A percentile compares a stretch with the other conserved stretches of the same genome.
phyloP scores from a whole-genome alignment of 2,888 invertebrate species.

The Oligia latruncula region DNA sequence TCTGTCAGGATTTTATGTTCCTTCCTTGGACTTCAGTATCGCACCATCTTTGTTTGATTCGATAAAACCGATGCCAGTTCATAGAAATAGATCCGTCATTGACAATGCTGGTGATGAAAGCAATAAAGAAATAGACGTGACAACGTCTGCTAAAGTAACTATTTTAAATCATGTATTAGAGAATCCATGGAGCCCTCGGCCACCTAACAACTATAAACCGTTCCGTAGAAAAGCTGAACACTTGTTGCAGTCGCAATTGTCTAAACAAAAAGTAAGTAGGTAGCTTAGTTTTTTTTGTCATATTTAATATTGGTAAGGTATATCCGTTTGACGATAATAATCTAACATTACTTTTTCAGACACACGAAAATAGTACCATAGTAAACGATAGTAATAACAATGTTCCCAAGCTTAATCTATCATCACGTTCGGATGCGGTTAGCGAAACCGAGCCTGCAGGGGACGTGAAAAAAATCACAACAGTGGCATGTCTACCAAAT shows the following conservation, averaged over 20 bases:
- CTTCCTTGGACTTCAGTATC: constrained; percentile 64
- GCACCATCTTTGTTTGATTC: constrained; percentile 56
- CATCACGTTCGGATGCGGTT: constrained; percentile 19
- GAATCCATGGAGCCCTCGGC: constrained; percentile 90
- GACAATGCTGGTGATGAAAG: constrained; percentile 18
- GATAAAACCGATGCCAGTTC: constrained; percentile 24
- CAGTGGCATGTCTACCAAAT: constrained; percentile 13
- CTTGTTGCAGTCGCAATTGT: constrained; percentile 9
- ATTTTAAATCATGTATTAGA: constrained; percentile 89
- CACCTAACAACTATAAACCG: constrained; percentile 80
- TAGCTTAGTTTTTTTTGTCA: constrained; percentile 3
- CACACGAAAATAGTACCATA: constrained; percentile 33
- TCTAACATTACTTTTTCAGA: constrained; percentile 66
- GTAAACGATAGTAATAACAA: constrained; percentile 79
- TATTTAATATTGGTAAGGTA: background rate
- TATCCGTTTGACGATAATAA: constrained; percentile 6
- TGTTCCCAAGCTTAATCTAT: constrained; percentile 52
- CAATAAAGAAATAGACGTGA: constrained; percentile 38
- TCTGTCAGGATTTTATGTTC: constrained; percentile 49
- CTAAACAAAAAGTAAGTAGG: constrained; percentile 65
- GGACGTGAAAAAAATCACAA: constrained; percentile 37
- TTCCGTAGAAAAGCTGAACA: constrained; percentile 73
- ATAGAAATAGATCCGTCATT: constrained; percentile 35
- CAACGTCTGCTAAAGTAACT: constrained; percentile 67
- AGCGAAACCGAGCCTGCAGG: constrained; percentile 29